These are phyloP conservation scores for Coleophora deauratella DNA, from an alignment of 2,888 invertebrate species.

Conservation along the genomic window DNA sequence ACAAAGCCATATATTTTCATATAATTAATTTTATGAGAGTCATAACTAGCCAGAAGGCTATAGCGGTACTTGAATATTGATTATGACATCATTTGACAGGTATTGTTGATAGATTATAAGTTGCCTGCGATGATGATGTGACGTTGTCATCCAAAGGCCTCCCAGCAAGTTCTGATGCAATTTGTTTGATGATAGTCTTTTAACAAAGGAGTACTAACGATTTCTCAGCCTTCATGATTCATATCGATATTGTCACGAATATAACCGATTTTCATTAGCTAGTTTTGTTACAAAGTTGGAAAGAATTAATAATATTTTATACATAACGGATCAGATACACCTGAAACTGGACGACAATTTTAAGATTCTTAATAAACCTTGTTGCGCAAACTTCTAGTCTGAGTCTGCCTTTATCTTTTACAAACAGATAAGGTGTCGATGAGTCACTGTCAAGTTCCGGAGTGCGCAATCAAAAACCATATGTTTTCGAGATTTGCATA, in stretches of 20 bases:
- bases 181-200: slow-evolving; percentile 12
- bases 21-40: neutral
- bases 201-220: slow-evolving; percentile 11
- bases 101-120: slow-evolving; percentile 35
- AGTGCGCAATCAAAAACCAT: slow-evolving; percentile 52
- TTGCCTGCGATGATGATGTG: slow-evolving; percentile 32
- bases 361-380: slow-evolving; percentile 1
- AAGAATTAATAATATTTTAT: too few species aligned
- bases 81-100: slow-evolving; percentile 44
- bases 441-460: slow-evolving; percentile 56
- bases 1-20: neutral
- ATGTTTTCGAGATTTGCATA: slow-evolving; percentile 54
- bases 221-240: neutral
- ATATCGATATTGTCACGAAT: too few species aligned
- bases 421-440: slow-evolving; percentile 50
- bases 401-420: slow-evolving; percentile 43
- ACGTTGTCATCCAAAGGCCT: slow-evolving; percentile 29
- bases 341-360: too few species aligned
- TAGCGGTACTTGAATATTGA: slow-evolving; percentile 14
- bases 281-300: too few species aligned
- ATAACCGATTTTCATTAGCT: too few species aligned
- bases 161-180: slow-evolving; percentile 31
- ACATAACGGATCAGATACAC: too few species aligned
- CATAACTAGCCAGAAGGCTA: slow-evolving; percentile 14
- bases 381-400: slow-evolving; percentile 35